Evolutionary conservation across 2,888 invertebrate species (phyloP).

Genomic region (Chaetogeoica ovagalla): DNA sequence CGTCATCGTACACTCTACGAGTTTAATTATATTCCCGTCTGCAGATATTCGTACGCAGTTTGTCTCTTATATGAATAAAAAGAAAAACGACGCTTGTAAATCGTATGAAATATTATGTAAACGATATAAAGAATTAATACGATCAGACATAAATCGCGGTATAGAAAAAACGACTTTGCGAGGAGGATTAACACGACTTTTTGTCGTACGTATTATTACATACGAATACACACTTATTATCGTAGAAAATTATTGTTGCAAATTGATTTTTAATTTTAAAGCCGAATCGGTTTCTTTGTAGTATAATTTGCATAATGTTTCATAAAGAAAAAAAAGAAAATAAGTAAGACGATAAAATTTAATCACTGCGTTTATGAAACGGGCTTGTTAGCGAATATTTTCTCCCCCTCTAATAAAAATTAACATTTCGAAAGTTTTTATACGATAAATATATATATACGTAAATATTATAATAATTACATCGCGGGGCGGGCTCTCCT

Average conservation of each 20-base stretch:
- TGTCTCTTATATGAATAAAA: too few relatives aligned
- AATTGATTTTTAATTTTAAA: slow-evolving; percentile 33
- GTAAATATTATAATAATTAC: too few relatives aligned
- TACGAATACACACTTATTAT: neutral
- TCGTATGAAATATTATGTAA: neutral
- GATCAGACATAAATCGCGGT: neutral
- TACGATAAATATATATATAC: too few relatives aligned
- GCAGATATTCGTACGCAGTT: too few relatives aligned
- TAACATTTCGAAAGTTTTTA: neutral
- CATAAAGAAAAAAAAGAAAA: neutral
- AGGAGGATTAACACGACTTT: slow-evolving; percentile 1
- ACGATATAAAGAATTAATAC: slow-evolving; percentile 9
- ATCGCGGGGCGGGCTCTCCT: too few relatives aligned
- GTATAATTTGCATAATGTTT: slow-evolving; percentile 32
- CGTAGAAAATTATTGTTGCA: slow-evolving; percentile 5
- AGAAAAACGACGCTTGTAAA: neutral
- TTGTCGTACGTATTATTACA: slow-evolving; percentile 13
- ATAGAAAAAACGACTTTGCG: neutral
- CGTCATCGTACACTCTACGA: too few relatives aligned
- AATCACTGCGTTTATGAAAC: neutral
- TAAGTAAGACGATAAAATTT: slow-evolving; percentile 22
- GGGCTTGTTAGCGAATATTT: slow-evolving; percentile 13
- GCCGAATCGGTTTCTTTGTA: neutral
- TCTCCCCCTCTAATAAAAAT: neutral
- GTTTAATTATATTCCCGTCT: too few relatives aligned